Conservation (phyloP, 1,140 invertebrate genomes). For the Monochamus saltuarius region DNA sequence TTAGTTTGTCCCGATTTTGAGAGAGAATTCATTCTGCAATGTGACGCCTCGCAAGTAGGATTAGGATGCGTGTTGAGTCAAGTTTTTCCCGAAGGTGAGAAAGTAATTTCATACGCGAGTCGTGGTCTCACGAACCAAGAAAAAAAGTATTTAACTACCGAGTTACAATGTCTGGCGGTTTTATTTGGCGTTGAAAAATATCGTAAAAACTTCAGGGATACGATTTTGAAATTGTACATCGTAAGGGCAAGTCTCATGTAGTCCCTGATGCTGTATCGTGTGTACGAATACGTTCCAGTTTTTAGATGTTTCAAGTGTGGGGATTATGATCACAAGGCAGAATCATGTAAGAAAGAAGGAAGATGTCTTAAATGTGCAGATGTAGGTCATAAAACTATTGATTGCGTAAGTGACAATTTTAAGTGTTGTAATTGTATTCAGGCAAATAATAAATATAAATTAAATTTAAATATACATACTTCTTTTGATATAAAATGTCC, state of each 20-base stretch:
- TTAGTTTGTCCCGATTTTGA: constrained; percentile 24
- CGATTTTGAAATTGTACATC: constrained; percentile 48
- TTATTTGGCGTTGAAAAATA: constrained; percentile 52
- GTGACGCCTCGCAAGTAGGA: constrained; percentile 35
- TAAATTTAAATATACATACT: too few species aligned
- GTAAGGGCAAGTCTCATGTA: constrained; percentile 43
- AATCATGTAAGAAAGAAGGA: too few species aligned
- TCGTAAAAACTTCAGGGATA: constrained; percentile 48
- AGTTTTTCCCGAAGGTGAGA: constrained; percentile 27
- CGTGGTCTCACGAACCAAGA: constrained; percentile 46
- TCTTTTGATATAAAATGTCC: too few species aligned
- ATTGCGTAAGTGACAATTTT: too few species aligned
- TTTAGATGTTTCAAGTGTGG: neutral
- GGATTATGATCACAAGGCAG: too few species aligned
- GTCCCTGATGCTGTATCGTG: constrained; percentile 37
- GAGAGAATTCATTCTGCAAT: constrained; percentile 14
- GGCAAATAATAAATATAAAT: too few species aligned
- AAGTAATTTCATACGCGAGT: constrained; percentile 51
- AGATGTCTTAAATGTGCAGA: too few species aligned
- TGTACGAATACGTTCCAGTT: neutral
- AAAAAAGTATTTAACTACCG: constrained; percentile 51
- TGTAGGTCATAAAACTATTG: too few species aligned
- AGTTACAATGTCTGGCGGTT: constrained; percentile 55
- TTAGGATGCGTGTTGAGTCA: constrained; percentile 44
- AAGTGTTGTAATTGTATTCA: too few species aligned